Percentiles rank a stretch among this genome's conserved stretches.
Conservation (phyloP, 2,888 invertebrate species). For the Drosophila cyrtoloma region DNA sequence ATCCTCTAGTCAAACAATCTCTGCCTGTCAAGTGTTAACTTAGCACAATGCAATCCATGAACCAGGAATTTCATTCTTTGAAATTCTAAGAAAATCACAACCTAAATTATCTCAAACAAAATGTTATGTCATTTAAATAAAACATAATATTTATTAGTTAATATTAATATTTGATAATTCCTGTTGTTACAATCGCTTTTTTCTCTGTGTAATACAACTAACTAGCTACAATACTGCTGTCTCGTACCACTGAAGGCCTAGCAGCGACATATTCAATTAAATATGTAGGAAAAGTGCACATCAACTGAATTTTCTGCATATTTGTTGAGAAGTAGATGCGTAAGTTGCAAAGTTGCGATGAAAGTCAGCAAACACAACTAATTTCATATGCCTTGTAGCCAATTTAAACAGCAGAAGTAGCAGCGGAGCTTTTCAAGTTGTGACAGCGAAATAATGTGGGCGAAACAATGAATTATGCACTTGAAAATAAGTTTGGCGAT, state of each 20-base stretch:
- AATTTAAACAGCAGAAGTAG: constrained; percentile 38
- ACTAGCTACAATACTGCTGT: neutral
- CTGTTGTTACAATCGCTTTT: neutral
- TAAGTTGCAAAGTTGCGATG: constrained; percentile 53
- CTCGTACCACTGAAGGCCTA: constrained; percentile 15
- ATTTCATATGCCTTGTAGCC: constrained; percentile 77
- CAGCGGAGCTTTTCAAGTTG: constrained; percentile 58
- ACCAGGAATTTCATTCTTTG: neutral
- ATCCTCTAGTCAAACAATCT: neutral
- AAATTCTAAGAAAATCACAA: neutral
- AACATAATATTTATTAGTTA: neutral
- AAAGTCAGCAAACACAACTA: constrained; percentile 64
- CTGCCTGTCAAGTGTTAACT: neutral
- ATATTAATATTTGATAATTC: neutral
- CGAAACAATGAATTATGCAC: constrained; percentile 81
- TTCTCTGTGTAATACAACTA: neutral
- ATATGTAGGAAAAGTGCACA: constrained; percentile 51
- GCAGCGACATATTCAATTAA: constrained; percentile 68
- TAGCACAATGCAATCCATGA: neutral
- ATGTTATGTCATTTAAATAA: fast-evolving
- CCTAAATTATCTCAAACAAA: neutral
- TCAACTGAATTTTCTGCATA: constrained; percentile 48
- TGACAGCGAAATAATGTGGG: constrained; percentile 80
- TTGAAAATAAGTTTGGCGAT: constrained; percentile 75
- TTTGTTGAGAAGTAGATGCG: constrained; percentile 56